These are phyloP conservation scores for Synergus itoensis DNA, from an alignment of 2,888 invertebrate species.

Conservation along the genomic window DNA sequence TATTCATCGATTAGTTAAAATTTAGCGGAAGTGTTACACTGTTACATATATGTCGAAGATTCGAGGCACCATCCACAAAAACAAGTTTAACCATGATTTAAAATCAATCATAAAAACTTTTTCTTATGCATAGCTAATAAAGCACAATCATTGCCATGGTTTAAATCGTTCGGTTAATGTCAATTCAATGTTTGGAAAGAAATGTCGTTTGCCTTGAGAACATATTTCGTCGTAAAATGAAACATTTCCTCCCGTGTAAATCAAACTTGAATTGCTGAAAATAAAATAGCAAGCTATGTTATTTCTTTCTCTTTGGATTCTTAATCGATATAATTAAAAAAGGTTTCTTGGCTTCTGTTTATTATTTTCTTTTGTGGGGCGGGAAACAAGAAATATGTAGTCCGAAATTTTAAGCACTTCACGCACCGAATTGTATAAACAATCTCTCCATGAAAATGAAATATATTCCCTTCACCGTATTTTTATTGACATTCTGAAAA, in stretches of 20 bases:
- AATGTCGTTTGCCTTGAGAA: neutral
- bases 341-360: too few relatives aligned
- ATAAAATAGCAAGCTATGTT: too few relatives aligned
- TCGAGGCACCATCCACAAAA: neutral
- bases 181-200: neutral
- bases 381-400: too few relatives aligned
- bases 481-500: neutral
- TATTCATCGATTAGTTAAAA: neutral
- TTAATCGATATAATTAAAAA: too few relatives aligned
- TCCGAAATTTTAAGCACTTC: too few relatives aligned
- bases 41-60: neutral
- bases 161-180: neutral
- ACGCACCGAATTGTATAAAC: too few relatives aligned
- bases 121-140: neutral
- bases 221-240: neutral
- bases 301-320: too few relatives aligned
- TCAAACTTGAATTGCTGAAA: too few relatives aligned
- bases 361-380: too few relatives aligned
- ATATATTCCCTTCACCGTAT: neutral
- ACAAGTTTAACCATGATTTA: neutral
- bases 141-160: neutral
- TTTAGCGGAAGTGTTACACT: neutral
- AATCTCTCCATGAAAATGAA: too few relatives aligned
- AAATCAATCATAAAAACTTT: neutral
- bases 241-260: too few relatives aligned